Percentiles rank a stretch among this genome's conserved stretches.
phyloP scores from a whole-genome alignment of 1,140 invertebrate species.

The Hirudo medicinalis region DNA sequence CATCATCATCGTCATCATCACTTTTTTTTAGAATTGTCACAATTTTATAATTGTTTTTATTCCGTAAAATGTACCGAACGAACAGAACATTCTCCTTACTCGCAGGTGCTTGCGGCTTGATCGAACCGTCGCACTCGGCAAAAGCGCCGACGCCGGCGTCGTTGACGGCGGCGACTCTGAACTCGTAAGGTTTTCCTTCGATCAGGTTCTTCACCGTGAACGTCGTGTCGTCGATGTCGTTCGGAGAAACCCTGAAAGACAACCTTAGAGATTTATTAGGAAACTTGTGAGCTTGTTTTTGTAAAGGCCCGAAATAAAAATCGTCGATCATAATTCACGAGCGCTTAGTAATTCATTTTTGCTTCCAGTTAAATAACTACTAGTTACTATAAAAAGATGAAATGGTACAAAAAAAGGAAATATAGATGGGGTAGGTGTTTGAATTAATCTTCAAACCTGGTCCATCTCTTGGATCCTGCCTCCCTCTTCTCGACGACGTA shows the following conservation, averaged over 20 bases:
- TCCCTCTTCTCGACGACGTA: slow-evolving; percentile 83
- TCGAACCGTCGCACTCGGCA: slow-evolving; percentile 76
- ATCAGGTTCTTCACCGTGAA: slow-evolving; percentile 74
- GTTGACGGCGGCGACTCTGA: slow-evolving; percentile 88
- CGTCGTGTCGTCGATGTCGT: slow-evolving; percentile 36
- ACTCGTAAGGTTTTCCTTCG: slow-evolving; percentile 92
- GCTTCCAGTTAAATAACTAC: too few relatives aligned
- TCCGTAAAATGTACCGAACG: background rate
- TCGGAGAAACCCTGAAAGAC: slow-evolving; percentile 30
- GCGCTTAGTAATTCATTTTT: too few relatives aligned
- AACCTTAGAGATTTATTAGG: background rate
- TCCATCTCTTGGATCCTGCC: slow-evolving; percentile 48
- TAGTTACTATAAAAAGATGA: too few relatives aligned
- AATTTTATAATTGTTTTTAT: background rate
- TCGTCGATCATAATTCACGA: too few relatives aligned
- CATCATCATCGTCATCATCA: too few relatives aligned
- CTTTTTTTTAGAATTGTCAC: too few relatives aligned
- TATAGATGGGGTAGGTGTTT: too few relatives aligned
- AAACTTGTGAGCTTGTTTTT: too few relatives aligned
- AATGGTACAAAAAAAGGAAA: too few relatives aligned
- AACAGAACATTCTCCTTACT: slow-evolving; percentile 40
- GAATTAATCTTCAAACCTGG: slow-evolving; percentile 31
- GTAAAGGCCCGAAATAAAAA: too few relatives aligned
- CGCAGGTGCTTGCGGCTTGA: slow-evolving; percentile 70
- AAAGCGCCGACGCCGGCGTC: slow-evolving; percentile 83